These are phyloP conservation scores for Nerophis ophidion DNA, from an alignment of 2,113 vertebrate species.

Conservation along the genomic window DNA sequence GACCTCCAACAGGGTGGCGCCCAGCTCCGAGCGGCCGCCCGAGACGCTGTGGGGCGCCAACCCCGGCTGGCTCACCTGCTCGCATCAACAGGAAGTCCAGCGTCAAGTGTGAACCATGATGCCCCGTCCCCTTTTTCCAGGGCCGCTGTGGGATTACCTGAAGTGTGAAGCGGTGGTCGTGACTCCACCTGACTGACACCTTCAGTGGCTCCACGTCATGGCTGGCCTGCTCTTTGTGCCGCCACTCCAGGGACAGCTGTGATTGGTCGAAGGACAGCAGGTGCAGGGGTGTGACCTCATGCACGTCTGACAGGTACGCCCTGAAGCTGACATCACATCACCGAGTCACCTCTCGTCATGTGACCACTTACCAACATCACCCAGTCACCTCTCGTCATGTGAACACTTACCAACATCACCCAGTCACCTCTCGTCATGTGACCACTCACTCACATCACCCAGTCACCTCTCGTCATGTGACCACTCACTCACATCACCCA, in stretches of 20 bases:
- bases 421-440: too few species aligned
- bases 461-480: too few species aligned
- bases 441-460: too few species aligned
- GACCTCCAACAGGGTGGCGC: background rate
- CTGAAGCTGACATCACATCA: background rate
- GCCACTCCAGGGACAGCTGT: background rate
- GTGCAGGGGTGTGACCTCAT: background rate
- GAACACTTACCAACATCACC: too few species aligned
- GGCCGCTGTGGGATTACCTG: background rate
- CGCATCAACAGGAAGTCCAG: background rate
- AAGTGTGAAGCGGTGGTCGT: background rate
- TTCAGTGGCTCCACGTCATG: background rate
- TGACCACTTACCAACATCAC: too few species aligned
- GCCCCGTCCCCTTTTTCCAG: too few species aligned
- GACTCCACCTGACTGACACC: background rate
- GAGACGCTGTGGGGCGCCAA: background rate
- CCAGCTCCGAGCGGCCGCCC: background rate
- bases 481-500: too few species aligned
- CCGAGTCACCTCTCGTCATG: too few species aligned
- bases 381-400: too few species aligned
- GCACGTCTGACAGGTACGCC: background rate
- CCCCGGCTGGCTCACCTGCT: background rate
- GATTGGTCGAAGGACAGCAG: conserved; percentile 1
- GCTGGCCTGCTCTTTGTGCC: background rate
- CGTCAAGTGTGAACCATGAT: background rate